Evolutionary conservation across 2,888 invertebrate genomes (phyloP), one percentile per base, ranked within the genome.

Genomic region (Drosophila yooni): DNA sequence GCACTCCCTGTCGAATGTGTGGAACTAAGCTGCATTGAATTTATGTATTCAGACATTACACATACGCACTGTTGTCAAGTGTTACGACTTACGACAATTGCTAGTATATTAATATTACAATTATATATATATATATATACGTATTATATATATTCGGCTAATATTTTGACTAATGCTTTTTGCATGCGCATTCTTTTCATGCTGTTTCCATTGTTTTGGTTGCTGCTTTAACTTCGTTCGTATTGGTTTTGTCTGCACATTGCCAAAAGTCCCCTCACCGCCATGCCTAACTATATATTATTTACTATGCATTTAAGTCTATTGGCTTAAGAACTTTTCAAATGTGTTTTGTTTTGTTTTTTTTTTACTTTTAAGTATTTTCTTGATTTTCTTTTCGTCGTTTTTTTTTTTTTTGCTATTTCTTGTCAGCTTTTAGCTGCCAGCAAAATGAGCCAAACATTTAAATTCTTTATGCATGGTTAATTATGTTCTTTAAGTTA

Each of bases 161-260:
- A 74, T 74, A 77, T 83, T 85, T 88, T 70, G 59, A 75, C 88
- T 84, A 88, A 80, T 82, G 76, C 85, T 53, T 69, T 31, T 40
- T 57, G 57, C 40, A 29, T 74, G 66, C 74, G 48, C 71, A 74
- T 64, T 70, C 71, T 74, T 64, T 70, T 74, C 56, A 68, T 73
- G 52, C 51, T 77, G 62, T 54, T 53, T 51, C 40, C 58, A 33
- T 48, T 43, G n/a, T 43, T 50, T 50, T 51, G 53, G 38, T 68
- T 73, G 57, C 72, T 78, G 59, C 67, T 60, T 69, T 71, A 67
- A 73, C 69, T 54, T 63, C 70, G 57, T 68, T 67, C 68, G 33
- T 38, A 53, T 68, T 63, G 38, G 54, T 64, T 56, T 52, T 34
- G 18, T 51, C 54, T 57, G 29, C 65, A 56, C 75, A 54, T 68